Percentiles rank a stretch among this genome's conserved stretches.
phyloP scores from a whole-genome alignment of 2,888 invertebrate species.

The Entomobrya multifasciata region DNA sequence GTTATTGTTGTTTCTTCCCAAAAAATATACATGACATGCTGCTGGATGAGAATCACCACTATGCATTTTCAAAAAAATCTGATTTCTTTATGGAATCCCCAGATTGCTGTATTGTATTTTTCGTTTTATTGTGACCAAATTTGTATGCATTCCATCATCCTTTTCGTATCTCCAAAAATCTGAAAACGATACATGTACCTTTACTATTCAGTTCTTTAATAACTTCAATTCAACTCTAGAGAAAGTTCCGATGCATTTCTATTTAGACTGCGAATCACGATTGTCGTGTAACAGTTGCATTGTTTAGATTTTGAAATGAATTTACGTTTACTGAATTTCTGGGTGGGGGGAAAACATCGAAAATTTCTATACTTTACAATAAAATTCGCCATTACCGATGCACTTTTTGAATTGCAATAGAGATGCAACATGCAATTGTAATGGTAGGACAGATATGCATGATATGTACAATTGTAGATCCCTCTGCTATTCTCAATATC shows the following conservation, averaged over 20 bases:
- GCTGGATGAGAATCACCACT: neutral
- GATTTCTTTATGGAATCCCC: conserved; percentile 30
- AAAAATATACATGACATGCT: too few species aligned
- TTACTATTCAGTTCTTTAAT: neutral
- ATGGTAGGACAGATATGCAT: conserved; percentile 46
- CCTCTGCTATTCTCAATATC: conserved; percentile 48
- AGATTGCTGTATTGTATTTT: conserved; percentile 41
- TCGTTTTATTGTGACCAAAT: conserved; percentile 18
- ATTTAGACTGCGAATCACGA: conserved; percentile 50
- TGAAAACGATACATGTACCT: conserved; percentile 37
- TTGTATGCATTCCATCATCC: conserved; percentile 63
- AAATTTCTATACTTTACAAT: neutral
- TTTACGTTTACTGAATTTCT: too few species aligned
- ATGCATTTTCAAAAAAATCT: neutral
- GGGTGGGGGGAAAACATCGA: neutral
- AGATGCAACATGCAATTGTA: conserved; percentile 40
- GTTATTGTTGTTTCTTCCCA: too few species aligned
- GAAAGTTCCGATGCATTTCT: neutral
- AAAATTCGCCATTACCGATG: neutral
- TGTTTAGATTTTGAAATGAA: conserved; percentile 8
- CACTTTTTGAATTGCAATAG: conserved; percentile 1
- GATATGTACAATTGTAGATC: too few species aligned
- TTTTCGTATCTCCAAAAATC: conserved; percentile 37
- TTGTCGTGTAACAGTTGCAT: neutral
- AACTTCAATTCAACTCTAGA: neutral